phyloP scores from a whole-genome alignment of 2,797 vertebrate genomes.

The Borostomias antarcticus region DNA sequence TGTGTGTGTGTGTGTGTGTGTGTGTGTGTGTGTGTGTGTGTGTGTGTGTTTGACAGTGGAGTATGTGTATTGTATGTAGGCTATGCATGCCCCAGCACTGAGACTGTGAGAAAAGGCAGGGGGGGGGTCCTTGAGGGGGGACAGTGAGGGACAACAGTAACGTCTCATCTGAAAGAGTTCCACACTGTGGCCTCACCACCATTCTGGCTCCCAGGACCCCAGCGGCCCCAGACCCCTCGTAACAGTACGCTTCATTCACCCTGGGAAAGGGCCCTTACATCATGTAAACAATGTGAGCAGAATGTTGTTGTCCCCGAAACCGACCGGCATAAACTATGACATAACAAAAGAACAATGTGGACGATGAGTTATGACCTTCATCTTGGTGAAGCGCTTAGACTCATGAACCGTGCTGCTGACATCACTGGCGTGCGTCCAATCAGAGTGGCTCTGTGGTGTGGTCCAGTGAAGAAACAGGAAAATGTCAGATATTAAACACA shows the following conservation, averaged over 20 bases:
- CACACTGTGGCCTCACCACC: no score
- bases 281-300: conserved; percentile 51
- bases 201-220: no score
- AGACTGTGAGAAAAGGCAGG: conserved; percentile 31
- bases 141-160: conserved; percentile 38
- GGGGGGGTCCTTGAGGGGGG: conserved; percentile 42
- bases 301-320: conserved; percentile 2
- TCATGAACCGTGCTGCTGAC: conserved; percentile 31
- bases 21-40: no score
- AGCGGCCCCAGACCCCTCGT: no score
- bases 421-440: conserved; percentile 46
- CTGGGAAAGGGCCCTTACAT: neutral
- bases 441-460: conserved; percentile 31
- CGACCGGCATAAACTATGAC: conserved; percentile 38
- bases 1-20: neutral
- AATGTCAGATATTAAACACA: conserved; percentile 66
- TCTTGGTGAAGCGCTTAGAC: conserved; percentile 35
- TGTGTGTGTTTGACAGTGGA: neutral
- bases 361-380: conserved; percentile 43
- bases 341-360: conserved; percentile 38
- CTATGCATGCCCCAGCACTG: conserved; percentile 26
- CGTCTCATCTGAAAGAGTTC: conserved; percentile 11
- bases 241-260: neutral
- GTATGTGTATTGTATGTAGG: neutral
- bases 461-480: conserved; percentile 25